Conservation (phyloP, 1,140 invertebrate genomes). For the Sarcophaga peregrina region DNA sequence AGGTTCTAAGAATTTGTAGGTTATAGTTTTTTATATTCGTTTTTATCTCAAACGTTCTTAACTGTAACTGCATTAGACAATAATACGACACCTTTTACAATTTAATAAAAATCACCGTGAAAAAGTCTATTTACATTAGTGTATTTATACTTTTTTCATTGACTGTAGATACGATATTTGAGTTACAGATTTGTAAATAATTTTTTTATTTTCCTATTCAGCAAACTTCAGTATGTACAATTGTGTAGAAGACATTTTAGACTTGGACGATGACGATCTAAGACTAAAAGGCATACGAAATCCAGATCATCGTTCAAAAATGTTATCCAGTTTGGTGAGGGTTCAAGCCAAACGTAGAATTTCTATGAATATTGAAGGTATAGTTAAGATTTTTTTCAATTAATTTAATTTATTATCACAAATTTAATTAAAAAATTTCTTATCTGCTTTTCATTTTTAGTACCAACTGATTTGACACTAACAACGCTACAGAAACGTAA, state of each 20-base stretch:
- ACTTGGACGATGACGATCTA: slow-evolving; percentile 72
- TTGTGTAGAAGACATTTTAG: slow-evolving; percentile 71
- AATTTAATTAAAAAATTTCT: too few species aligned
- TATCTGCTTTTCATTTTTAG: slow-evolving; percentile 26
- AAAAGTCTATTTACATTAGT: too few species aligned
- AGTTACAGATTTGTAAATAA: background rate
- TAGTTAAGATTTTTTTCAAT: background rate
- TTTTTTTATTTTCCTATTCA: slow-evolving; percentile 40
- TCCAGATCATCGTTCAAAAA: slow-evolving; percentile 72
- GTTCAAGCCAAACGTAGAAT: slow-evolving; percentile 69
- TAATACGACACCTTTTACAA: too few species aligned
- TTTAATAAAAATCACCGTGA: too few species aligned
- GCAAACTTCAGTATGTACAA: slow-evolving; percentile 67
- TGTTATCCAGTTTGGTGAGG: slow-evolving; percentile 74
- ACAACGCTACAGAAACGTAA: slow-evolving; percentile 51
- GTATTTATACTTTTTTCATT: too few species aligned
- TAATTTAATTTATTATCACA: background rate
- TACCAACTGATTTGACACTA: slow-evolving; percentile 43
- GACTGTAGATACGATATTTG: too few species aligned
- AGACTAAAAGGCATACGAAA: slow-evolving; percentile 73
- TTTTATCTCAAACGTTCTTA: too few species aligned
- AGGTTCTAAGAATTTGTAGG: too few species aligned
- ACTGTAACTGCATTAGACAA: too few species aligned
- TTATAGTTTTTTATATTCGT: too few species aligned
- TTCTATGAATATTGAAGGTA: slow-evolving; percentile 61